phyloP scores from a whole-genome alignment of 2,888 invertebrate genomes.

The Eupeodes latifasciatus region DNA sequence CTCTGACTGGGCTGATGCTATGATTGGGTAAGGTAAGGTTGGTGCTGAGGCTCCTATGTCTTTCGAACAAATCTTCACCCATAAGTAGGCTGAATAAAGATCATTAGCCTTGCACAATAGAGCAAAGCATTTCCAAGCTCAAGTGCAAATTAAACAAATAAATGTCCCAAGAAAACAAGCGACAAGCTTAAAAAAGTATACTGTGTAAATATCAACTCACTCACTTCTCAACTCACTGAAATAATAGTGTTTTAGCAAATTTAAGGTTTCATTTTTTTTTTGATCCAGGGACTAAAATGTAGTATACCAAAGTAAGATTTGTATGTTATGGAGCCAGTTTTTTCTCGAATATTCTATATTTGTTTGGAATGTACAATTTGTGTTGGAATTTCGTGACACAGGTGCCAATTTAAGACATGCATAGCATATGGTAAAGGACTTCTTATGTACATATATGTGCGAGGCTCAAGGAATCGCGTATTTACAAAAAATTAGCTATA shows the following conservation, averaged over 20 bases:
- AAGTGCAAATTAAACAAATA: conserved; percentile 72
- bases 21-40: too few species aligned
- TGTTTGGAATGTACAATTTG: conserved; percentile 52
- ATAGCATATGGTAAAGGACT: conserved; percentile 50
- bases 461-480: conserved; percentile 58
- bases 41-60: not conserved
- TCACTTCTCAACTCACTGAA: not conserved
- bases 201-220: not conserved
- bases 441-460: conserved; percentile 26
- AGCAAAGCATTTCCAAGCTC: conserved; percentile 41
- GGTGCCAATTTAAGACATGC: conserved; percentile 76
- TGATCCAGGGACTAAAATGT: conserved; percentile 14
- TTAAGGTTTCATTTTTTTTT: conserved; percentile 36
- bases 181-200: not conserved
- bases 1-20: not conserved
- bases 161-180: conserved; percentile 34
- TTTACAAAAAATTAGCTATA: conserved; percentile 71
- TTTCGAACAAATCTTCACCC: not conserved
- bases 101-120: conserved; percentile 62
- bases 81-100: conserved; percentile 40
- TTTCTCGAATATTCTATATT: conserved; percentile 10
- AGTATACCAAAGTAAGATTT: not conserved
- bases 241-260: conserved; percentile 41
- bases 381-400: conserved; percentile 70
- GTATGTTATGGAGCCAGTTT: not conserved